A percentile compares a stretch with the other conserved stretches of the same genome.
These are phyloP conservation scores for Strigamia transsilvanica DNA, from an alignment of 2,888 invertebrate species.

Conservation along the genomic window DNA sequence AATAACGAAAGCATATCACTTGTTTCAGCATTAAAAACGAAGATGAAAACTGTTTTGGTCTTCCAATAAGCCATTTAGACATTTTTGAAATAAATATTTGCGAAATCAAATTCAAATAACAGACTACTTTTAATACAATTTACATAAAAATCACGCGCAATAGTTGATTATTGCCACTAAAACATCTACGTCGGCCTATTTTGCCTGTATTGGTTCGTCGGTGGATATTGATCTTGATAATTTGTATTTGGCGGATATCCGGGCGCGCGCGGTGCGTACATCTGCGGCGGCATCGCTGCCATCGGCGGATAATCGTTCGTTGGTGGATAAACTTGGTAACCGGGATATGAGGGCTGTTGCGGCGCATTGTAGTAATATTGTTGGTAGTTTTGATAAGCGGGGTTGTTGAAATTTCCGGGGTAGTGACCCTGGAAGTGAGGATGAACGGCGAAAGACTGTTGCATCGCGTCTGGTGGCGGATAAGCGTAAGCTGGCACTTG, in stretches of 20 bases:
- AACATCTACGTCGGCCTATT: not conserved
- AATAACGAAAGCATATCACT: not conserved
- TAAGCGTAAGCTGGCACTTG: not conserved
- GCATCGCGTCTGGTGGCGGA: not conserved
- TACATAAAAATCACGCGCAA: not conserved
- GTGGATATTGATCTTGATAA: not conserved
- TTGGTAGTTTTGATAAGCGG: not conserved
- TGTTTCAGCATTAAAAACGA: too few species aligned
- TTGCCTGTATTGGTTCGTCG: not conserved
- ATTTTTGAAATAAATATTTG: not conserved
- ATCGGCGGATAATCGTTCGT: not conserved
- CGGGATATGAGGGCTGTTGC: not conserved
- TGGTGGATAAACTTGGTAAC: not conserved
- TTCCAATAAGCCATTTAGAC: not conserved
- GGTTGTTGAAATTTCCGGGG: not conserved
- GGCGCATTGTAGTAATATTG: not conserved
- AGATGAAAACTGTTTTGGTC: not conserved
- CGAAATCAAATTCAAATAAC: too few species aligned
- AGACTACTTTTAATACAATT: not conserved
- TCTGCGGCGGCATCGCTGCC: not conserved
- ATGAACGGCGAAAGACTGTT: not conserved
- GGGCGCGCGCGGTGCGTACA: not conserved
- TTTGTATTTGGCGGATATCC: not conserved
- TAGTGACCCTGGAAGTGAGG: not conserved
- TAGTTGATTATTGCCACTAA: not conserved